Base-by-base conservation (phyloP, 2,888 invertebrate species). In the Noctua pronuba region DNA sequence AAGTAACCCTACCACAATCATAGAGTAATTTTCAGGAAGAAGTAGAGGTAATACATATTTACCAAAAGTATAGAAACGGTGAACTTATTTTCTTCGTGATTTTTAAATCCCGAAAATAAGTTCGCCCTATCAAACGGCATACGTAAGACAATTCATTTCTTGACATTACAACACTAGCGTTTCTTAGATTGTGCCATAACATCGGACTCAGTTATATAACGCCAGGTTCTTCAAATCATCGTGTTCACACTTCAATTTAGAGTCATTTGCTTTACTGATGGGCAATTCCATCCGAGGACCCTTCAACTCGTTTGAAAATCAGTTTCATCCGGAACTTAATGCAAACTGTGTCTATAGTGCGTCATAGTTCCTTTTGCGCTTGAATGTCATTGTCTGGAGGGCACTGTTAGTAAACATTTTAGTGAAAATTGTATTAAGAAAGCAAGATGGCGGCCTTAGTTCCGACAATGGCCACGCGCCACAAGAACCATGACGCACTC, bases 281-380 rank as follows among this genome's bases (percentile, higher is more conserved):
- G 69, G 60, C 62, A 66, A 60, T 46, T 68, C 55, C 28, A 67
- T 78, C 44, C 69, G 66, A 80, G 49, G 44, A 58, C 35, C 46
- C 73, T 72, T 60, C 52, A 65, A 55, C 58, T 68, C 65, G 52
- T 64, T 28, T 58, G 60, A 68, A 46, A 80, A 80, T 68, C 55
- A n/a, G 67, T 76, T 69, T 49, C 69, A 75, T 75, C 80, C 80
- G 65, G 24, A 75, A 81, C 65, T 65, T 21, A 35, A 60, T 60
- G 60, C 60, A 60, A 31, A 35, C 60, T 60, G 21, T 35, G 21
- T 10, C 60, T 60, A 13, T 58, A 60, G 60, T 35, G 60, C 60
- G 60, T 35, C 60, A 60, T 35, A 18, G 10, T 60, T 60, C 60
- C 10, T 31, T 6, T 31, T 31, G 60, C 21, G 31, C 18, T 60